phyloP scores from a whole-genome alignment of 1,140 invertebrate genomes.

The Mercenaria mercenaria region DNA sequence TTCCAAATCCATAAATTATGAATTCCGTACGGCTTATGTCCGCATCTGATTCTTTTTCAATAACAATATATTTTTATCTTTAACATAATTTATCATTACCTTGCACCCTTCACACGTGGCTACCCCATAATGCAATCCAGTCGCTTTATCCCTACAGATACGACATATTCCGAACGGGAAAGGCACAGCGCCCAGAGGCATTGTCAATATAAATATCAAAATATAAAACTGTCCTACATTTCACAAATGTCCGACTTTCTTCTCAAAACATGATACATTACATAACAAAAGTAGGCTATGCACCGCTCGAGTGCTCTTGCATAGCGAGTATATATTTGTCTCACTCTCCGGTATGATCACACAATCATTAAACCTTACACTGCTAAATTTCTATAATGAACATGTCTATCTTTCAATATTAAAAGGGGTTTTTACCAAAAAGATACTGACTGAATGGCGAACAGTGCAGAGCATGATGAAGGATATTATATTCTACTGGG shows the following conservation, averaged over 20 bases:
- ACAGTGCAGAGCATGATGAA: too few relatives aligned
- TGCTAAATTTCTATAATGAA: too few relatives aligned
- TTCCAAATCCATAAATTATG: too few relatives aligned
- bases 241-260: background rate
- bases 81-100: constrained; percentile 88
- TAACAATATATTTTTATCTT: background rate
- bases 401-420: too few relatives aligned
- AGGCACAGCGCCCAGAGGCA: constrained; percentile 81
- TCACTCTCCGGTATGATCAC: too few relatives aligned
- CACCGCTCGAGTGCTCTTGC: background rate
- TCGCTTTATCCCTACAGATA: constrained; percentile 99
- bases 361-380: too few relatives aligned
- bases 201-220: too few relatives aligned
- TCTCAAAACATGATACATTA: background rate
- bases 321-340: background rate
- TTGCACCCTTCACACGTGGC: constrained; percentile 99
- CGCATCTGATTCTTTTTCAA: background rate
- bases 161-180: constrained; percentile 90
- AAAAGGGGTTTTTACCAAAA: too few relatives aligned
- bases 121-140: constrained; percentile 99
- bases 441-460: too few relatives aligned
- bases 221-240: background rate
- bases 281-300: background rate
- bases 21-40: too few relatives aligned
- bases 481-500: too few relatives aligned